Base-by-base conservation (phyloP, 1,140 invertebrate genomes). In the Camponotus vicinus region DNA sequence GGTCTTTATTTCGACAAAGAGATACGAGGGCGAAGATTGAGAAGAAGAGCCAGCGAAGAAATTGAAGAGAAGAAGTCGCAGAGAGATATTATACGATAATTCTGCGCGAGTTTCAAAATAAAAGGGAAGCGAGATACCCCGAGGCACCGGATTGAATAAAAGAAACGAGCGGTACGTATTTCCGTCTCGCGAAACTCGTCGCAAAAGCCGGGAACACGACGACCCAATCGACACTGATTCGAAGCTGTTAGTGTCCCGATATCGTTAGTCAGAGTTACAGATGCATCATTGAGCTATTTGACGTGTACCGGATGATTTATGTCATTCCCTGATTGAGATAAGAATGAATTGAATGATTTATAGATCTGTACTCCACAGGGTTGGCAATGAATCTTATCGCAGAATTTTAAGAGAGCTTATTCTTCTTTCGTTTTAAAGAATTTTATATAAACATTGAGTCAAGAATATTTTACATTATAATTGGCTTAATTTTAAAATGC, bases 241-340 rank as follows among this genome's bases (percentile, higher is more conserved):
- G 34, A 11, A 11, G 45, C 34, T 13, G 40, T 86, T 76, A 70
- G 27, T 55, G 32, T 57, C 67, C 5, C 40, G 63, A 87, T 87
- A 69, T 88, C 70, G 71, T 88, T 84, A 88, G n/a, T 71, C 71
- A 84, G 21, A 88, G 40, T 85, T 73, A 71, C 63, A 55, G 9
- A 37, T 70, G 42, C 67, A 86, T 64, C 61, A 21, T 75, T 52
- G 49, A 37, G 45, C 42, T 66, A 67, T 86, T 76, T 80, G 40
- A 42, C 55, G 5, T 18, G 63, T 32, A 34, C 57, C 55, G 45
- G 55, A 5, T 61, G 37, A 34, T n/a, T 76, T 49, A 57, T 21
- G 71, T 75, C 71, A 34, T 21, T 40, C 37, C 18, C 49, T 6
- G 13, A 8, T 4, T 15, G 52, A 42, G 73, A 77, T 77, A 77